These are phyloP conservation scores for Zoanthus solanderi DNA, from an alignment of 92 coral and sea anemone species.

Conservation along the genomic window DNA sequence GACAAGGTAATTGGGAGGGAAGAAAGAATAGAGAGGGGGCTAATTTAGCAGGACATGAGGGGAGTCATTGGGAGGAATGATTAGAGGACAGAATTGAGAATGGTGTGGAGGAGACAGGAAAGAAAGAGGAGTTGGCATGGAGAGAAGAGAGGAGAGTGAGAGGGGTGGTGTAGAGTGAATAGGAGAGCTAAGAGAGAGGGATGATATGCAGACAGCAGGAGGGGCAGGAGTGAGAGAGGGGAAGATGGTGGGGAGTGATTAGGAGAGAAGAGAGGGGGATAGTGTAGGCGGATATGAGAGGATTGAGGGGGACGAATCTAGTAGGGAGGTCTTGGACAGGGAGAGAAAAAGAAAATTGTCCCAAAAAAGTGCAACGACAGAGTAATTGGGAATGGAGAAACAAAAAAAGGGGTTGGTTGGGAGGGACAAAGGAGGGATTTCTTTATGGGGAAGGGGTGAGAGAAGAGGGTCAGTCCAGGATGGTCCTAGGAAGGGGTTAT, in stretches of 20 bases:
- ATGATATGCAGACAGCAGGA: background rate
- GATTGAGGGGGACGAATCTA: no score
- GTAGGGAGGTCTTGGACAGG: no score
- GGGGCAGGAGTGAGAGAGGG: background rate
- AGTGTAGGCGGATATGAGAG: background rate
- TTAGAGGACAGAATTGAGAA: background rate
- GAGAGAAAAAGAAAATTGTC: no score
- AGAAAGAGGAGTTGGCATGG: background rate
- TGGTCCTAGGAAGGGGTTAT: background rate
- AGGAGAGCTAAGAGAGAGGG: background rate
- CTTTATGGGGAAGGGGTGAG: slow-evolving; percentile 2
- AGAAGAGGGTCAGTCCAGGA: background rate
- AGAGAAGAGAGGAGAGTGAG: background rate
- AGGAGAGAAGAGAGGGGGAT: background rate
- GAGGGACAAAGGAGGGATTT: background rate
- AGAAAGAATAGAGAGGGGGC: background rate
- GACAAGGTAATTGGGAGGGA: background rate
- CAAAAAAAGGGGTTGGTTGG: background rate
- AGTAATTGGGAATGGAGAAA: background rate
- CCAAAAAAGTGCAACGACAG: background rate
- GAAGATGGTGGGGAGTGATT: background rate
- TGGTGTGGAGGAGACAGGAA: background rate
- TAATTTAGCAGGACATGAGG: background rate
- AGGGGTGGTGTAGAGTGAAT: background rate
- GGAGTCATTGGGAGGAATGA: background rate